These are phyloP conservation scores for Cynopterus sphinx DNA, from an alignment of 2,797 vertebrate genomes.

Conservation along the genomic window DNA sequence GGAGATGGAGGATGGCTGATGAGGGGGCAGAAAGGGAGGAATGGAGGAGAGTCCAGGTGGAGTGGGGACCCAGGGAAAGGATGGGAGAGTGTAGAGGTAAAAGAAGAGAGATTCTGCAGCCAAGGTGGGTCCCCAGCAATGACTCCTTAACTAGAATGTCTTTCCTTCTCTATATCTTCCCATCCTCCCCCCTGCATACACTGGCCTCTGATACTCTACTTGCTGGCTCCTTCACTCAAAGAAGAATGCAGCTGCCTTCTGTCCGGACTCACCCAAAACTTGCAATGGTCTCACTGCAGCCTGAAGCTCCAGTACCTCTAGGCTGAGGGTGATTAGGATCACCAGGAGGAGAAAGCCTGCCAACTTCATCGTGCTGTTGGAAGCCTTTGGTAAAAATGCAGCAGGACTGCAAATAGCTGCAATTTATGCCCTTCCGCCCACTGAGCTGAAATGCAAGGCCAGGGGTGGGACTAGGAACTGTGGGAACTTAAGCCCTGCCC, in stretches of 20 bases:
- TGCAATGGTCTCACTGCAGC: neutral
- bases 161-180: neutral
- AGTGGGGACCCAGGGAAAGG: neutral
- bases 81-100: neutral
- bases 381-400: neutral
- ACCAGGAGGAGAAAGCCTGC: slow-evolving; percentile 53
- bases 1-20: too few species aligned
- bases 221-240: neutral
- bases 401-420: neutral
- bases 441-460: neutral
- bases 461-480: neutral
- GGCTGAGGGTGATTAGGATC: slow-evolving; percentile 35
- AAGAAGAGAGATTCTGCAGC: neutral
- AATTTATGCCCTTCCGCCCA: neutral
- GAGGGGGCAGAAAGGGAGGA: neutral
- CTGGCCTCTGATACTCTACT: neutral
- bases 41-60: neutral
- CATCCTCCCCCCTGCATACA: neutral
- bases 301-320: slow-evolving; percentile 42
- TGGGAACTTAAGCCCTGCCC: slow-evolving; percentile 1
- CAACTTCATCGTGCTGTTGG: slow-evolving; percentile 58
- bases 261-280: slow-evolving; percentile 13
- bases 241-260: neutral
- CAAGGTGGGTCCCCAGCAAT: neutral
- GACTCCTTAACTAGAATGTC: neutral